These are phyloP conservation scores for Tragelaphus scriptus DNA, from an alignment of 2,113 vertebrate genomes.

Conservation along the genomic window DNA sequence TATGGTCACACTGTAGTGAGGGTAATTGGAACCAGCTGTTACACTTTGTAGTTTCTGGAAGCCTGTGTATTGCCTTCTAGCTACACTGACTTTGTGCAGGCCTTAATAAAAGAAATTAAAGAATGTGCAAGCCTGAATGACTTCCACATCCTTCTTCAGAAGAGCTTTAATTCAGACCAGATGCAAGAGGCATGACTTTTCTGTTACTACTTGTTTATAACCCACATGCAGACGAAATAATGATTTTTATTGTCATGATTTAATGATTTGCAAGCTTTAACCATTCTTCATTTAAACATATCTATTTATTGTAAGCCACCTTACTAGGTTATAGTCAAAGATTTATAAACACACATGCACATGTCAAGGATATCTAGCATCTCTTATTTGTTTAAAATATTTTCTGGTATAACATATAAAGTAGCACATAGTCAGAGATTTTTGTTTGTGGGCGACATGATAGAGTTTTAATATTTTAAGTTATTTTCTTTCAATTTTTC, in stretches of 20 bases:
- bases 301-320: background rate
- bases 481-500: background rate
- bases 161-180: slow-evolving; percentile 60
- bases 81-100: slow-evolving; percentile 28
- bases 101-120: slow-evolving; percentile 69
- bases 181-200: slow-evolving; percentile 24
- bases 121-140: slow-evolving; percentile 58
- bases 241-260: slow-evolving; percentile 37
- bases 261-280: slow-evolving; percentile 45
- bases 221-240: slow-evolving; percentile 11
- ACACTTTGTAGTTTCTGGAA: slow-evolving; percentile 68
- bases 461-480: background rate
- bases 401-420: background rate
- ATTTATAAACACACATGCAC: background rate
- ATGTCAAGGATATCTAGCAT: background rate
- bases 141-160: slow-evolving; percentile 63
- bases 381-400: background rate
- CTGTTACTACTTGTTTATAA: slow-evolving; percentile 31
- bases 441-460: background rate
- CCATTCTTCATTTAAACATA: background rate
- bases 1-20: slow-evolving; percentile 70
- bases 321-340: background rate
- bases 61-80: slow-evolving; percentile 42
- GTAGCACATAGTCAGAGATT: background rate
- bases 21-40: slow-evolving; percentile 82